Percentiles rank a stretch among this genome's conserved stretches.
phyloP scores from a whole-genome alignment of 1,140 invertebrate species.

The Drosophila albomicans region DNA sequence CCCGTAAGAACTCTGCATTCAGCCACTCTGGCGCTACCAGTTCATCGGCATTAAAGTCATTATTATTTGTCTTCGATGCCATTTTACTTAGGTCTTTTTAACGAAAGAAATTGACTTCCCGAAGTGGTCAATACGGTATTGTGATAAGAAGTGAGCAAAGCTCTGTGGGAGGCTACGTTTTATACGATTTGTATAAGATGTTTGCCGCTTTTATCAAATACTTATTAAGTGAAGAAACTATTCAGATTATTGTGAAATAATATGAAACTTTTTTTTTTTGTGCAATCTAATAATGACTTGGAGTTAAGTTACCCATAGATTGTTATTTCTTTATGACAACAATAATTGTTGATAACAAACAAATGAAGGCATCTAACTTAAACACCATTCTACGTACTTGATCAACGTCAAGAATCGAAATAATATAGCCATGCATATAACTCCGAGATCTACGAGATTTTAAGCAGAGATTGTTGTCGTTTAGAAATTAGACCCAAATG shows the following conservation, averaged over 20 bases:
- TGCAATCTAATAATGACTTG: too few species aligned
- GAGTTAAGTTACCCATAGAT: too few species aligned
- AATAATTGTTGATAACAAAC: too few species aligned
- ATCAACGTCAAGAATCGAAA: too few species aligned
- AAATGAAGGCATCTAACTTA: too few species aligned
- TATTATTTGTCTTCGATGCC: constrained; percentile 13
- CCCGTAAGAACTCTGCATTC: constrained; percentile 51
- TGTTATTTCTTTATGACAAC: too few species aligned
- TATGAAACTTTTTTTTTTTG: too few species aligned
- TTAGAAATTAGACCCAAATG: too few species aligned
- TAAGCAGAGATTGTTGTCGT: too few species aligned
- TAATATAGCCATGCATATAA: too few species aligned
- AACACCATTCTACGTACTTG: too few species aligned
- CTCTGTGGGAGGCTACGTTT: neutral
- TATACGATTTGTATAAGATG: neutral
- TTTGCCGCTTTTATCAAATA: neutral
- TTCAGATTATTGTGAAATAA: neutral
- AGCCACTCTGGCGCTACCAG: constrained; percentile 66
- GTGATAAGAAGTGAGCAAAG: neutral
- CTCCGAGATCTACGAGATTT: too few species aligned
- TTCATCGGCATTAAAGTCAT: constrained; percentile 62
- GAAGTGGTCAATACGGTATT: neutral
- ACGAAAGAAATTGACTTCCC: neutral
- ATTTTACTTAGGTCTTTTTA: neutral
- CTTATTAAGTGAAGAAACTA: neutral